These are phyloP conservation scores for Drosophila bocqueti DNA, from an alignment of 1,140 invertebrate species.

Conservation along the genomic window DNA sequence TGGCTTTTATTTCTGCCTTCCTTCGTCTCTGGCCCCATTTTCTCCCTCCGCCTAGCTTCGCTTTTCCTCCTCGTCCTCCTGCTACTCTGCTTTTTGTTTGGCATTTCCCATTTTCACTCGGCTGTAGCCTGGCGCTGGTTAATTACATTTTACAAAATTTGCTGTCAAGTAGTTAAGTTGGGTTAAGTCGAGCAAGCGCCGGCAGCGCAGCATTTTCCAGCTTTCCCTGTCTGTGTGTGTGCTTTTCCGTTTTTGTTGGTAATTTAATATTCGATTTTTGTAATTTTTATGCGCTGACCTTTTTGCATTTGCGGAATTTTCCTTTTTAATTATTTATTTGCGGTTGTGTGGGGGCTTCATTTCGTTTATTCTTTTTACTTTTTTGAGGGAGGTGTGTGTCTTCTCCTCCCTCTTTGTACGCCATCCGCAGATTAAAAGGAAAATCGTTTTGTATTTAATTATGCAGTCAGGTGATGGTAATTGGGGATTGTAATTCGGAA, in stretches of 20 bases:
- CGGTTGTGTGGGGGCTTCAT: slow-evolving; percentile 35
- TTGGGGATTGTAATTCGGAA: slow-evolving; percentile 67
- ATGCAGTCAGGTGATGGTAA: slow-evolving; percentile 78
- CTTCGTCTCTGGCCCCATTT: slow-evolving; percentile 40
- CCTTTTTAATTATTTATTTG: slow-evolving; percentile 82
- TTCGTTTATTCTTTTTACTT: neutral
- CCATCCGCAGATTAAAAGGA: slow-evolving; percentile 71
- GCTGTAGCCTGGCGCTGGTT: slow-evolving; percentile 67
- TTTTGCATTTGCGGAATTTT: slow-evolving; percentile 80
- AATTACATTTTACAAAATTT: slow-evolving; percentile 85
- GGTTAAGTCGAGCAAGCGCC: slow-evolving; percentile 75
- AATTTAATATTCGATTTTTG: slow-evolving; percentile 83
- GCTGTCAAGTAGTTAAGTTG: slow-evolving; percentile 84
- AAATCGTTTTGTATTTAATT: slow-evolving; percentile 81
- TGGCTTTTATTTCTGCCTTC: slow-evolving; percentile 47
- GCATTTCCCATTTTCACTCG: slow-evolving; percentile 27
- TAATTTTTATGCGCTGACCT: slow-evolving; percentile 80
- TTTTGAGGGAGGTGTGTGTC: slow-evolving; percentile 16
- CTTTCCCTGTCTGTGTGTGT: neutral
- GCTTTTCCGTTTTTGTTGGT: slow-evolving; percentile 44
- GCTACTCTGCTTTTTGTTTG: slow-evolving; percentile 44
- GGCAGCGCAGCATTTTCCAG: slow-evolving; percentile 24
- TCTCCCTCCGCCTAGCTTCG: slow-evolving; percentile 22
- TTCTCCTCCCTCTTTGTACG: slow-evolving; percentile 8
- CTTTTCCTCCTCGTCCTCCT: slow-evolving; percentile 21